phyloP scores from a whole-genome alignment of 2,113 vertebrate genomes.

The Ceuthmochares aereus region DNA sequence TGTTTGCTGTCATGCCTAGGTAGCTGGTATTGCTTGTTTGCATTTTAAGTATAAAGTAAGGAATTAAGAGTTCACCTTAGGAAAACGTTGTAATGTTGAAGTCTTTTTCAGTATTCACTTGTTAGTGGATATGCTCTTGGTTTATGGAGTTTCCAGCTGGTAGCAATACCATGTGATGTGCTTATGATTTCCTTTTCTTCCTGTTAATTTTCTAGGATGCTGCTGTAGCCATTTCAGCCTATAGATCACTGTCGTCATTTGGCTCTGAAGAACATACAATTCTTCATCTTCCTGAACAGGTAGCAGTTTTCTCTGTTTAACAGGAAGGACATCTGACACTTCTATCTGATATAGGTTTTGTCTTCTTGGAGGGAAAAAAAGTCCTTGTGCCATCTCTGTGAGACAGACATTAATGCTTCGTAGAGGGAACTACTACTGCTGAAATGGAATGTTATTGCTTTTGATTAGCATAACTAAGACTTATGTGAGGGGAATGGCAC shows the following conservation, averaged over 20 bases:
- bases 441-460: not conserved
- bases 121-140: not conserved
- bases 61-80: not conserved
- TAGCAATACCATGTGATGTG: not conserved
- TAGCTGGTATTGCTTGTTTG: not conserved
- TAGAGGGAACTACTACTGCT: not conserved
- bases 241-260: conserved; percentile 88
- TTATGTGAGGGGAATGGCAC: not conserved
- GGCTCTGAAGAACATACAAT: conserved; percentile 81
- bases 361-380: not conserved
- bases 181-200: not conserved
- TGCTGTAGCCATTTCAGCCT: conserved; percentile 85
- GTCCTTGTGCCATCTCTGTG: not conserved
- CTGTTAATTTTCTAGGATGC: conserved; percentile 77
- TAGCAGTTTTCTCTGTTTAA: conserved; percentile 48
- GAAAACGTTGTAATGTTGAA: not conserved
- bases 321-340: not conserved
- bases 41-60: not conserved
- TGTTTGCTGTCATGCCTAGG: not conserved
- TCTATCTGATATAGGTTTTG: not conserved
- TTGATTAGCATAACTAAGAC: not conserved
- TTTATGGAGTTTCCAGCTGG: not conserved
- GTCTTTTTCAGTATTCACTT: not conserved
- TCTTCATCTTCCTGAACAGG: conserved; percentile 88
- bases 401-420: not conserved